Conservation (phyloP, 2,888 invertebrate species). For the Drosophila seclusa region DNA sequence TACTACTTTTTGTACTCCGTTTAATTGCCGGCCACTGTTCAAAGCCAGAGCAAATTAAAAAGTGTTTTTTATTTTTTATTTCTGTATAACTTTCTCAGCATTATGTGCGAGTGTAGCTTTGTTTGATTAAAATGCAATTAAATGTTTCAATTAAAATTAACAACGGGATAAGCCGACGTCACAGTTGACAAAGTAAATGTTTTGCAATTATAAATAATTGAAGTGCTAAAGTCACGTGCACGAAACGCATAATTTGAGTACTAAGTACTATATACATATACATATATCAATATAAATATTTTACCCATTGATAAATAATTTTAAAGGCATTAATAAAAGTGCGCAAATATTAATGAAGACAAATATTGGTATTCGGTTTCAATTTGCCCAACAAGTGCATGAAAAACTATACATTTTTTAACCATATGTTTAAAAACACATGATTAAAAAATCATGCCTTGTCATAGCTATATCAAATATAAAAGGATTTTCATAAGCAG, state of each 20-base stretch:
- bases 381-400: background rate
- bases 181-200: constrained; percentile 72
- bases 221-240: constrained; percentile 69
- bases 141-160: constrained; percentile 76
- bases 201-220: constrained; percentile 74
- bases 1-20: constrained; percentile 29
- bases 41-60: constrained; percentile 24
- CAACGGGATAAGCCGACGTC: constrained; percentile 54
- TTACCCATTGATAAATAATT: background rate
- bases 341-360: background rate
- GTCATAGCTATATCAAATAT: background rate
- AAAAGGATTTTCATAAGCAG: background rate
- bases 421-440: background rate
- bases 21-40: constrained; percentile 55
- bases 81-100: constrained; percentile 29
- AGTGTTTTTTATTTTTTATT: constrained; percentile 4
- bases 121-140: constrained; percentile 70
- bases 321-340: background rate
- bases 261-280: constrained; percentile 7
- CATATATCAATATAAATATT: background rate
- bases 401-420: background rate
- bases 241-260: constrained; percentile 29
- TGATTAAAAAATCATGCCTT: background rate
- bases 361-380: background rate
- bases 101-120: constrained; percentile 28